phyloP scores from a whole-genome alignment of 2,888 invertebrate genomes.

The Leistus spinibarbis region DNA sequence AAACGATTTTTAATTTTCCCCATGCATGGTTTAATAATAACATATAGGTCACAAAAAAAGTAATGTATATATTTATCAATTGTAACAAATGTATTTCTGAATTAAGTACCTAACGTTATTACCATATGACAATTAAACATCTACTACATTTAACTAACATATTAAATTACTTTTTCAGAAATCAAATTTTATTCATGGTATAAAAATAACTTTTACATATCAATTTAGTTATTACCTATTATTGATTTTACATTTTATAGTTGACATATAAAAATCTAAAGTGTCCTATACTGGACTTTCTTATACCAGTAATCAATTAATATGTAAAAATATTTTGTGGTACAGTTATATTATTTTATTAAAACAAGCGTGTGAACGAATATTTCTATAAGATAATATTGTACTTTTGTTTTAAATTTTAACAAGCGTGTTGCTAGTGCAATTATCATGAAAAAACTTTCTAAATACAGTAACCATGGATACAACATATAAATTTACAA shows the following conservation, averaged over 20 bases:
- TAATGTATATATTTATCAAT: background rate
- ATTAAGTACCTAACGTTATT: background rate
- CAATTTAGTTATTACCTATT: background rate
- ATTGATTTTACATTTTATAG: background rate
- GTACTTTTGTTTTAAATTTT: no score
- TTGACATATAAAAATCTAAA: no score
- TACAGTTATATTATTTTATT: no score
- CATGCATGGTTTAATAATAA: slow-evolving; percentile 9
- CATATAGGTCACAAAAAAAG: background rate
- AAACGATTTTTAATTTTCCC: slow-evolving; percentile 13
- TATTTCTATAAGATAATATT: no score
- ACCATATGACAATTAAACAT: background rate
- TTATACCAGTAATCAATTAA: no score
- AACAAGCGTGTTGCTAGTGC: no score
- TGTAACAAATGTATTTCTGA: background rate
- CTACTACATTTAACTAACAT: background rate
- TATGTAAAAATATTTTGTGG: no score
- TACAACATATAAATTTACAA: no score
- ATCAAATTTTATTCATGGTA: background rate
- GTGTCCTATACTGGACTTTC: no score
- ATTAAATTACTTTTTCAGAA: background rate
- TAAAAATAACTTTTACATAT: background rate
- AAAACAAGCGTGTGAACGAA: no score
- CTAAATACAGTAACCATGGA: no score
- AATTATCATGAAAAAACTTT: no score